phyloP scores from a whole-genome alignment of 2,113 vertebrate genomes.

The Myotis lucifugus region DNA sequence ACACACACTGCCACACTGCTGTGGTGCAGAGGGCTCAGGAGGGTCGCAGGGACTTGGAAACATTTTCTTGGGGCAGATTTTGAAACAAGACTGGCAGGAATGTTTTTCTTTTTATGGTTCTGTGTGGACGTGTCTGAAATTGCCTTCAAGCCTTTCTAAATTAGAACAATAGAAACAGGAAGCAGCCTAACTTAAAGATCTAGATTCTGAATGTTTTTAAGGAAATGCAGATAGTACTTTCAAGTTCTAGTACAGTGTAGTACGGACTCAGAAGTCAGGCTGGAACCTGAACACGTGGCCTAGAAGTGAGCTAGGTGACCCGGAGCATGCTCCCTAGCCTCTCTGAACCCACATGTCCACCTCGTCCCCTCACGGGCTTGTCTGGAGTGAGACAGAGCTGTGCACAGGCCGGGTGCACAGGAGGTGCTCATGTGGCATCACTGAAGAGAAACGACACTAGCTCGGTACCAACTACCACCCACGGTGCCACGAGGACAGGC shows the following conservation, averaged over 20 bases:
- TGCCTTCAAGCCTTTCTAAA: conserved; percentile 10
- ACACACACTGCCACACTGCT: not conserved
- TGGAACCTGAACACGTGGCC: not conserved
- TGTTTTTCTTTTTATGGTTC: not conserved
- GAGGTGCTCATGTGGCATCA: not conserved
- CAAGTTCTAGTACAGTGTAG: not conserved
- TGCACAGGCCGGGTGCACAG: not conserved
- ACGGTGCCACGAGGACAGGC: too few relatives aligned
- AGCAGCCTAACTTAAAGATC: not conserved
- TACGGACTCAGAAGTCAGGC: not conserved
- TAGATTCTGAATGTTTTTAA: not conserved
- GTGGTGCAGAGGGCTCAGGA: not conserved
- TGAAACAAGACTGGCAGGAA: not conserved
- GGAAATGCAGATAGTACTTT: not conserved
- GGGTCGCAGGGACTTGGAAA: not conserved
- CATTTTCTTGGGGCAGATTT: not conserved
- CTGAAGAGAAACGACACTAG: not conserved
- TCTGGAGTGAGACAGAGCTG: not conserved
- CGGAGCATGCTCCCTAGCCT: not conserved
- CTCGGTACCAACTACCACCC: accelerated
- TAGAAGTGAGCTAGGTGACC: not conserved
- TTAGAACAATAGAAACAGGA: not conserved
- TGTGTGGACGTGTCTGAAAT: not conserved
- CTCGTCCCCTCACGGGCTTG: not conserved
- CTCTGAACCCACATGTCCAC: not conserved